Conservation (phyloP, 2,888 invertebrate species). For the Drosophila anomalata region DNA sequence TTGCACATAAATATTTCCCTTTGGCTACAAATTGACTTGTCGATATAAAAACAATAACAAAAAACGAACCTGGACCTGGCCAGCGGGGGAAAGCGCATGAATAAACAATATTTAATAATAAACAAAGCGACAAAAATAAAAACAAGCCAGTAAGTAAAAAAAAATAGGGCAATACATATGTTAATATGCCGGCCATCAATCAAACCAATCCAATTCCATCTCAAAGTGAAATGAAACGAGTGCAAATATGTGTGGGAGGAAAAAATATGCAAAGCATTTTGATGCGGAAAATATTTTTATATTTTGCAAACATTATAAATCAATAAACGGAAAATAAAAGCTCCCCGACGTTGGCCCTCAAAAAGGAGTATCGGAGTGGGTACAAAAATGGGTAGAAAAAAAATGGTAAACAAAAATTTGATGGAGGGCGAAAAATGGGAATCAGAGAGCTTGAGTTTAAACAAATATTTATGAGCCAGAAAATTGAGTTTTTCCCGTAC, state of each 20-base stretch:
- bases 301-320: conserved; percentile 66
- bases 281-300: conserved; percentile 48
- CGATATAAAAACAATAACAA: conserved; percentile 33
- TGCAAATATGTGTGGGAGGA: conserved; percentile 18
- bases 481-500: conserved; percentile 63
- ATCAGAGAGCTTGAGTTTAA: conserved; percentile 69
- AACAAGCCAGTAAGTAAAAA: conserved; percentile 7
- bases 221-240: conserved; percentile 45
- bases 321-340: conserved; percentile 38
- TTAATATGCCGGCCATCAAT: conserved; percentile 63
- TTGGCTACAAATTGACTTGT: conserved; percentile 30
- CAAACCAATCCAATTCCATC: conserved; percentile 63
- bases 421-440: conserved; percentile 46
- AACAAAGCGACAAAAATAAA: conserved; percentile 27
- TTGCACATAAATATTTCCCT: conserved; percentile 30
- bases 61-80: neutral
- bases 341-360: conserved; percentile 3
- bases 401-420: conserved; percentile 36
- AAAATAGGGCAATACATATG: conserved; percentile 44
- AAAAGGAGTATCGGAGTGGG: conserved; percentile 15
- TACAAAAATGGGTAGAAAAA: neutral
- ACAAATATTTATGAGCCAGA: conserved; percentile 75
- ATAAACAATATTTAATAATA: conserved; percentile 43
- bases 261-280: conserved; percentile 64
- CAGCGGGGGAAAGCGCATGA: conserved; percentile 26